Base-by-base conservation (phyloP, 2,888 invertebrate species). In the Poecilus cupreus region DNA sequence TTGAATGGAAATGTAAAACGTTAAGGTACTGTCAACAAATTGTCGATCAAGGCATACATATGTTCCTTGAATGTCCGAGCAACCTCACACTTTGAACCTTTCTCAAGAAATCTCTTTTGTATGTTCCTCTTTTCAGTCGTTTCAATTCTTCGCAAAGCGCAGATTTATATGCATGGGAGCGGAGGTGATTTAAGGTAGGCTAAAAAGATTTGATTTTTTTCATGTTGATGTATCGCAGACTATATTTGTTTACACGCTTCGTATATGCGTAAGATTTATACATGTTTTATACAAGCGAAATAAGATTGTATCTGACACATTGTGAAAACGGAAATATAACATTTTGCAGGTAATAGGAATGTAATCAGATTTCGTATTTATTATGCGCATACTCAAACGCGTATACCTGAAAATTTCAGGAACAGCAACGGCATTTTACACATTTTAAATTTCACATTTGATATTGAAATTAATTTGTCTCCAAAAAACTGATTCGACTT, bases 141-240 rank as follows among this genome's bases (percentile, higher is more conserved):
- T 60, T 60, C 60, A 60, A 60, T 60, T 60, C 60, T 60, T 60
- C 13, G 60, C 4, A 60, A 60, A 60, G 24, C n/a, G 60, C 60
- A 60, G 60, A 60, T 60, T 60, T 60, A 60, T 60, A 60, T 60
- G 60, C 60, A 60, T 60, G 32, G 13, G 24, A 60, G 60, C 13
- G 13, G 24, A 60, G 60, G 60, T 57, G 57, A 57, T 57, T 57
- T 57, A 57, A 57, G 24, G 24, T 60, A 5, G 32, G 60, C 60
- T 60, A 60, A 13, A 26, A 26, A 60, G 60, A 60, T 60, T 60
- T 26, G 60, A 60, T 26, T 60, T 60, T 57, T 60, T 60, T 60
- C 32, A 60, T 60, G 13, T 13, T 24, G 60, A 60, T 60, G 60
- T 24, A 32, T 60, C 22, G 24, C n/a, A 26, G 60, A 60, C 22